Evolutionary conservation across 2,888 invertebrate genomes (phyloP), one percentile per base, ranked within the genome.

Genomic region (Hirudinaria manillensis): DNA sequence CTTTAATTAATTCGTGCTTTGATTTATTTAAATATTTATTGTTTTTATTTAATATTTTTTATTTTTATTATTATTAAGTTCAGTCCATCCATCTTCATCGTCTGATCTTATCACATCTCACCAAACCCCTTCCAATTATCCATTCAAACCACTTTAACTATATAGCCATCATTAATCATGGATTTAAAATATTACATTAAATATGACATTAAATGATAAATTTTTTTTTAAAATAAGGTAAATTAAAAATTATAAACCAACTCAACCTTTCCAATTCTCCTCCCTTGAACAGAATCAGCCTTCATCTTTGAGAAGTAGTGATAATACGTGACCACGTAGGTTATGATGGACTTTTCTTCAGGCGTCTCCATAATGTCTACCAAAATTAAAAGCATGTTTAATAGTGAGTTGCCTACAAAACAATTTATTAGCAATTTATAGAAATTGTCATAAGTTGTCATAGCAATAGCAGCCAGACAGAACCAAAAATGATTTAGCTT

Each of bases 221-320:
- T 27, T 16, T 61, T 61, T 13, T 16, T 6, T 1, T 3, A 13
- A 61, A 61, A 24, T n/a, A 61, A 61, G 29, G 24, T 53, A 16
- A 16, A 53, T 16, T 13, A 53, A 53, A 53, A 53, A 53, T 16
- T 16, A 53, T 16, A 53, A 53, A 16, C 53, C 24, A 34, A 34
- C 38, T 53, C 79, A 81, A 87, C 96, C 87, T 97, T 97, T 81
- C 96, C 97, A 83, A 98, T 96, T 83, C 97, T 90, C 87, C 95
- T 94, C 81, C 97, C 96, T 86, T 99, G 99, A 16, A 99, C 99
- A 4, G 97, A 97, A 87, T 99, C 99, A 85, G 96, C 95, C 89
- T 99, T 99, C 91, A 98, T 91, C 87, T 99, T 99, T 82, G 97
- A 97, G 89, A 99, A 99, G 89, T 98, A 99, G 86, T 99, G 99